phyloP scores from a whole-genome alignment of 2,888 invertebrate genomes.

The Thymelicus lineola region DNA sequence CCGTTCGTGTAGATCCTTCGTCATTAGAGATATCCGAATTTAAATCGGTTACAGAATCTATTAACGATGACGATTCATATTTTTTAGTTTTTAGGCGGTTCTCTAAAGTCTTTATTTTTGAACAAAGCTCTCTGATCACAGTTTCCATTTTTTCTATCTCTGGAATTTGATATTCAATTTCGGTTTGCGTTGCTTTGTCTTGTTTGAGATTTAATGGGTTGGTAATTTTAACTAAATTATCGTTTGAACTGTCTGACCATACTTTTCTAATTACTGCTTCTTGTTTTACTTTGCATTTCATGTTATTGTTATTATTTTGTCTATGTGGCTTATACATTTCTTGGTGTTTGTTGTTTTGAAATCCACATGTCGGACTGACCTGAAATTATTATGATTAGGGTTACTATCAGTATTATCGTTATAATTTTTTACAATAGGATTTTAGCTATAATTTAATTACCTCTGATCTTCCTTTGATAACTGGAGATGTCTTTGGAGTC shows the following conservation, averaged over 20 bases:
- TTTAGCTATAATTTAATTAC: neutral
- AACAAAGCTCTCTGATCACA: conserved; percentile 50
- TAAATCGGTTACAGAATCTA: conserved; percentile 28
- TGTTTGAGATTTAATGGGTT: conserved; percentile 41
- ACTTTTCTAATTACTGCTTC: conserved; percentile 31
- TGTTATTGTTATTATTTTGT: conserved; percentile 4
- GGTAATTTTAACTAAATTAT: conserved; percentile 37
- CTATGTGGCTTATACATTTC: neutral
- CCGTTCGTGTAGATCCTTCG: conserved; percentile 19
- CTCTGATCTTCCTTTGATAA: conserved; percentile 18
- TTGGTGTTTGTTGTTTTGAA: conserved; percentile 4
- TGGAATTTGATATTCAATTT: conserved; percentile 48
- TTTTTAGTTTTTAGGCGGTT: conserved; percentile 47
- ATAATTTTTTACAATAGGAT: neutral
- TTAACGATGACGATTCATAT: conserved; percentile 29
- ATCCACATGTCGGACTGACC: conserved; percentile 1
- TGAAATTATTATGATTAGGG: conserved; percentile 1
- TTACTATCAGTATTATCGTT: neutral
- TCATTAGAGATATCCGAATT: conserved; percentile 39
- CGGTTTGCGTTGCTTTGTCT: conserved; percentile 55
- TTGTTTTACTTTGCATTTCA: conserved; percentile 24
- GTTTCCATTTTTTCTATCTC: conserved; percentile 52
- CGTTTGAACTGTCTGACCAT: conserved; percentile 35
- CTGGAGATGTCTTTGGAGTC: conserved; percentile 23
- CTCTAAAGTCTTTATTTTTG: conserved; percentile 51